Conservation (phyloP, 1,140 invertebrate genomes). For the Papilio dardanus region DNA sequence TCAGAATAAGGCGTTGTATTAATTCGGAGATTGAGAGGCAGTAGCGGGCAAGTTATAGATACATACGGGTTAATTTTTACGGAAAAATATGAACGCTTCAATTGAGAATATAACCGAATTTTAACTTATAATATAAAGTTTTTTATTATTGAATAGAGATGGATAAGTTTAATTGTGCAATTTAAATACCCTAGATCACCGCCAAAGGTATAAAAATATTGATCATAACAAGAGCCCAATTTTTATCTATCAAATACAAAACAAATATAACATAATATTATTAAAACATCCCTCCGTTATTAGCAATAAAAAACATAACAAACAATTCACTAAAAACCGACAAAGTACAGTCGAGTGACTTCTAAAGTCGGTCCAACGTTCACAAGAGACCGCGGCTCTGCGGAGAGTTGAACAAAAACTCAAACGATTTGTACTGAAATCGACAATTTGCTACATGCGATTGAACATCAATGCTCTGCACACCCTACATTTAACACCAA, state of each 20-base stretch:
- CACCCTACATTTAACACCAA: slow-evolving; percentile 51
- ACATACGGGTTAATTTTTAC: too few species aligned
- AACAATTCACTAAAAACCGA: slow-evolving; percentile 43
- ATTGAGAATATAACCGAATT: too few species aligned
- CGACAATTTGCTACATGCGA: slow-evolving; percentile 78
- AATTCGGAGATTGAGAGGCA: too few species aligned
- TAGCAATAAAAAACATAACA: background rate
- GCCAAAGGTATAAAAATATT: background rate
- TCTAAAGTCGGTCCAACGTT: slow-evolving; percentile 41
- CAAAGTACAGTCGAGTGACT: slow-evolving; percentile 56
- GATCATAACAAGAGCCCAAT: background rate
- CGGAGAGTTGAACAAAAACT: slow-evolving; percentile 51
- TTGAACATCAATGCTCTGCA: slow-evolving; percentile 74
- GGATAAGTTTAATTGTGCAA: background rate
- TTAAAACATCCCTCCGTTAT: slow-evolving; percentile 37
- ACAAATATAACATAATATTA: slow-evolving; percentile 23
- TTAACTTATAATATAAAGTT: too few species aligned
- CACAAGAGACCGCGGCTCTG: slow-evolving; percentile 19
- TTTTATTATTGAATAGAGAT: too few species aligned
- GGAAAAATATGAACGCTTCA: too few species aligned
- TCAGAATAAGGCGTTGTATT: too few species aligned
- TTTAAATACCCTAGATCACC: background rate
- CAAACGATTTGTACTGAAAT: slow-evolving; percentile 68
- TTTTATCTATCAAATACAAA: slow-evolving; percentile 20
- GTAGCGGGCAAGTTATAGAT: too few species aligned